A percentile compares a stretch with the other conserved stretches of the same genome.
These are phyloP conservation scores for Morone saxatilis DNA, from an alignment of 2,113 vertebrate species.

Conservation along the genomic window DNA sequence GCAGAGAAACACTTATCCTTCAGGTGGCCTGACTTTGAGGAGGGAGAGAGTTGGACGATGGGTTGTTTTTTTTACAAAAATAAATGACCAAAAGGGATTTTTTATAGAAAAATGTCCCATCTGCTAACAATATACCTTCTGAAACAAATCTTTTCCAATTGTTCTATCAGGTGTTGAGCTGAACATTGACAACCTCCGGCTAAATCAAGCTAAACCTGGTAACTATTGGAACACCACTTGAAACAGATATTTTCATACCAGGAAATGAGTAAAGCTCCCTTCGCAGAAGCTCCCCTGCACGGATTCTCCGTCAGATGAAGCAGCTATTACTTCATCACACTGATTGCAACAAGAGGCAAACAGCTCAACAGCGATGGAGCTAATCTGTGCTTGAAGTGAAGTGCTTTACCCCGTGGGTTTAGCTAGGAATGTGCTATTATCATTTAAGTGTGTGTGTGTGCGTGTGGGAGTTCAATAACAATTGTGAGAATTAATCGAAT, in stretches of 20 bases:
- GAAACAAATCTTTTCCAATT: constrained; percentile 32
- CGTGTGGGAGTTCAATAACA: constrained; percentile 29
- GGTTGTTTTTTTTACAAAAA: not conserved
- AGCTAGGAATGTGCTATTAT: constrained; percentile 70
- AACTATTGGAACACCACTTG: constrained; percentile 55
- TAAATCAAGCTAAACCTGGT: constrained; percentile 57
- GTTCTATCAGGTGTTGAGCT: constrained; percentile 30
- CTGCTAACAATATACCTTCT: constrained; percentile 49
- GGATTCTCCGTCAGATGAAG: constrained; percentile 26
- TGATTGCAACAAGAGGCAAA: constrained; percentile 56
- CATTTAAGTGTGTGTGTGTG: constrained; percentile 3
- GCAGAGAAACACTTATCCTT: not conserved
- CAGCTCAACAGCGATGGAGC: constrained; percentile 52
- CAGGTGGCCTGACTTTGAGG: not conserved
- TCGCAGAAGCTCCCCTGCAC: constrained; percentile 38
- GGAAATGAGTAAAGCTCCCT: constrained; percentile 35
- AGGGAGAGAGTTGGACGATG: not conserved
- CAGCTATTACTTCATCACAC: constrained; percentile 50
- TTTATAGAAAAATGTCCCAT: constrained; percentile 48
- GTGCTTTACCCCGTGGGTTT: constrained; percentile 68
- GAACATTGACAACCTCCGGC: constrained; percentile 32
- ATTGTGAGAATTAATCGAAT: constrained; percentile 60
- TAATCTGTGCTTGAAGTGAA: constrained; percentile 78
- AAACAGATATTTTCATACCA: constrained; percentile 58
- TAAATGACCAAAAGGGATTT: constrained; percentile 13